Evolutionary conservation across 2,113 vertebrate species (phyloP), one percentile per base, ranked within the genome.

Genomic region (Notothenia coriiceps): DNA sequence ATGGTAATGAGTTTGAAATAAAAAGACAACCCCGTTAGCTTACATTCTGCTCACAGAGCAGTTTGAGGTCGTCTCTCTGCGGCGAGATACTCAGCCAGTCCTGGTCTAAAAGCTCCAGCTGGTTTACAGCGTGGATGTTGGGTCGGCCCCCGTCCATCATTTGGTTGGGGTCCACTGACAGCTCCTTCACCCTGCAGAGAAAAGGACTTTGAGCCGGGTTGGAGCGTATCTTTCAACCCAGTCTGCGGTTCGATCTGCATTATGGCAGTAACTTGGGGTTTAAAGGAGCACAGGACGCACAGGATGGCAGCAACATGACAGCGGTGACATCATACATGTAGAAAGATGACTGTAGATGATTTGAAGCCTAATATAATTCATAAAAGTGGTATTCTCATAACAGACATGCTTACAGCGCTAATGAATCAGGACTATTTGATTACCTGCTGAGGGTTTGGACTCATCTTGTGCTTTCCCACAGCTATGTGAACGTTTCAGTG

Each of bases 1-100:
- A 51, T 35, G 14, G 29, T 35, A 6, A 40, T 17, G 35, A 56
- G 40, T 4, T 25, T 6, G 29, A 29, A 25, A 25, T 25, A 25
- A 25, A 20, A 4, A 20, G n/a, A 40, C 22, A 22, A 5, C 9
- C 44, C 3, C 12, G 17, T 49, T 15, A 12, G 94, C 97, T 97
- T 91, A 99, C 98, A 5, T 99, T 99, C 94, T 98, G 98, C 93
- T 99, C 98, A 95, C 98, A 99, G 82, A 99, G 97, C 84, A 99
- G 94, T 89, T 99, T 99, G 75, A 99, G 96, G 94, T 99, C 98
- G 82, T 99, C 98, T 80, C 97, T 96, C 90, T 99, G 98, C 68
- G 98, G 98, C 55, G 98, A 99, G 88, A 96, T 97, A 3, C 96
- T 97, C 72, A 98, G 94, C 91, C 92, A 93, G 46, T 97, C 97